Conservation (phyloP, 2,888 invertebrate genomes). For the Salticus scenicus region DNA sequence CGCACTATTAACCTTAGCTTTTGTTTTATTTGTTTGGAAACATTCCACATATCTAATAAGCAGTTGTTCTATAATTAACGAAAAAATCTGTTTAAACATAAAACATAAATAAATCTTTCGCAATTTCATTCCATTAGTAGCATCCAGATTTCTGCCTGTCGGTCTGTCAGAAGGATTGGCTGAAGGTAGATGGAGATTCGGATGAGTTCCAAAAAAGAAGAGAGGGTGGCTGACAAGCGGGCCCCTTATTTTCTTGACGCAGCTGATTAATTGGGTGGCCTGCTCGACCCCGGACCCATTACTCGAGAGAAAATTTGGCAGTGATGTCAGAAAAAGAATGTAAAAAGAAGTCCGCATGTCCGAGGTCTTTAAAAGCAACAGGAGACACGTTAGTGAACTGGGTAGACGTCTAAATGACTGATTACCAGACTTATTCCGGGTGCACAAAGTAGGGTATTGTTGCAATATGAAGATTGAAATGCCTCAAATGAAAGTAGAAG, state of each 20-base stretch:
- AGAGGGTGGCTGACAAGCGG: conserved; percentile 14
- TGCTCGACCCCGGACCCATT: conserved; percentile 29
- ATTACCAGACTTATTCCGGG: conserved; percentile 13
- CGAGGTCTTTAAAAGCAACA: conserved; percentile 39
- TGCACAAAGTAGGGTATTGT: conserved; percentile 3
- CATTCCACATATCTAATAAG: no score
- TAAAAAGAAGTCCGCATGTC: conserved; percentile 33
- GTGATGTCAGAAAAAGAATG: conserved; percentile 26
- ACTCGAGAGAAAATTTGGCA: conserved; percentile 48
- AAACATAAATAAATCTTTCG: no score
- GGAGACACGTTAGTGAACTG: conserved; percentile 14
- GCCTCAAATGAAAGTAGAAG: neutral
- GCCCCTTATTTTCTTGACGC: conserved; percentile 39
- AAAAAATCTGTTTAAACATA: no score
- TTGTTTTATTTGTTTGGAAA: no score
- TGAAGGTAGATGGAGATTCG: conserved; percentile 39
- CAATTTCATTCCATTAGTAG: no score
- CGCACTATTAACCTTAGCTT: no score
- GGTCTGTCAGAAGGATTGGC: neutral
- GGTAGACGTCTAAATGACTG: conserved; percentile 19
- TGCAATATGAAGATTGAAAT: conserved; percentile 22
- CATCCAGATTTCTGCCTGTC: no score
- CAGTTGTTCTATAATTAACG: no score
- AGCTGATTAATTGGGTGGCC: conserved; percentile 53
- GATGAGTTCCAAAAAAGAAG: conserved; percentile 38